phyloP scores from a whole-genome alignment of 2,797 vertebrate genomes.

The Pangasius larnaudii region DNA sequence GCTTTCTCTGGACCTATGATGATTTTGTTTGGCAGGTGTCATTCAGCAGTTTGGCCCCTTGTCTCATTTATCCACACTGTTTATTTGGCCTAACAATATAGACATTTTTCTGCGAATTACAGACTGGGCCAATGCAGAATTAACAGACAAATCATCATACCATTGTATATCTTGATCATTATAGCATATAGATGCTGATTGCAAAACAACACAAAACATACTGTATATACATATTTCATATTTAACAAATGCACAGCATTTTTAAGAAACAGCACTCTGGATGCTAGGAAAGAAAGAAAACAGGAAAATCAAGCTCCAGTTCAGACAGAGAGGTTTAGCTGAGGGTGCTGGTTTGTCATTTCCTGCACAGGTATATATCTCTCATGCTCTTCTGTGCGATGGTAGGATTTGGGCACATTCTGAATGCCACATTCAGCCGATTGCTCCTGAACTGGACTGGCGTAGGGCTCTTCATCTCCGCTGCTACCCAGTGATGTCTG shows the following conservation, averaged over 20 bases:
- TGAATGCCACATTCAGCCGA: conserved; percentile 80
- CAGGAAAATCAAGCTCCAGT: conserved; percentile 11
- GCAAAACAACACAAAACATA: conserved; percentile 58
- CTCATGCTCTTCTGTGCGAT: conserved; percentile 57
- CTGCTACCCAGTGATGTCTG: conserved; percentile 84
- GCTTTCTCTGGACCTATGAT: conserved; percentile 33
- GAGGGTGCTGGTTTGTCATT: conserved; percentile 56
- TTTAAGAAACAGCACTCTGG: conserved; percentile 71
- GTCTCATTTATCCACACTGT: conserved; percentile 12
- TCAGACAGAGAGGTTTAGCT: conserved; percentile 38
- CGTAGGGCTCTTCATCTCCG: conserved; percentile 76
- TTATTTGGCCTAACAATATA: conserved; percentile 26
- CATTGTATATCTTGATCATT: conserved; percentile 8
- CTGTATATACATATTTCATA: conserved; percentile 65
- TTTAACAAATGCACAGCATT: conserved; percentile 87
- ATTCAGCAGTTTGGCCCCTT: conserved; percentile 24
- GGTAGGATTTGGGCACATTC: conserved; percentile 64
- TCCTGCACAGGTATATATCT: conserved; percentile 75
- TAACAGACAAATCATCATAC: conserved; percentile 32
- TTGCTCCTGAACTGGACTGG: conserved; percentile 91
- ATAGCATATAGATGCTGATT: conserved; percentile 47
- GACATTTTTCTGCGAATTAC: not conserved
- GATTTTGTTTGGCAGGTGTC: conserved; percentile 19
- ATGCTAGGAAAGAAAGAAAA: conserved; percentile 62
- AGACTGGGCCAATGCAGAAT: not conserved